Base-by-base conservation (phyloP, 2,797 vertebrate species). In the Poeciliopsis infans region DNA sequence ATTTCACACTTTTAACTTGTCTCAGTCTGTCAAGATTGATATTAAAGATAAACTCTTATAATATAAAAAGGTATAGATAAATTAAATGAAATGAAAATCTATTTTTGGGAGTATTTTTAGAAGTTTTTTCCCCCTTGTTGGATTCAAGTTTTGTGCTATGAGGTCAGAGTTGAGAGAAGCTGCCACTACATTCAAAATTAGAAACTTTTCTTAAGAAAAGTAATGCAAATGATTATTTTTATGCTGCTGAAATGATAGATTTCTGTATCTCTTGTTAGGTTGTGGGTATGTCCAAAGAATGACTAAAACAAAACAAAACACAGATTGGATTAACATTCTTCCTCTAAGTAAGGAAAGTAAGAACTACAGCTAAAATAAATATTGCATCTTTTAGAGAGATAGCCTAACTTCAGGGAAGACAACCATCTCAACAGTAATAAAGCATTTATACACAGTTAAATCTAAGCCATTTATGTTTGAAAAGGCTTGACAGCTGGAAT, bases 401-500 rank as follows among this genome's bases (percentile, higher is more conserved):
- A 2, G 20, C 2, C 23, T 4, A 68, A 13, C 36, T 4, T 12
- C 41, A 25, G 20, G 11, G 20, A 68, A 41, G 11, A 68, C 36
- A 68, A 68, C 64, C 11, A 68, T 20, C 18, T 64, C 61, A 64
- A 36, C 33, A 36, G 61, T 64, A 64, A 64, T 64, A 64, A 64
- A 64, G 61, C 33, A 64, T 72, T 72, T 7, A 33, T 36, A 16
- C 4, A 51, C 46, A 23, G 31, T 74, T 20, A 74, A 53, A 66
- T 31, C 0, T 7, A 64, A 23, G 53, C 16, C n/a, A 28, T 75
- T 75, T 45, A 59, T 31, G n/a, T 51, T 23, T 25, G 49, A 33
- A 49, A 20, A 18, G 7, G 7, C 18, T 64, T 36, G 36, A 68
- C 18, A 41, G 20, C 7, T 68, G 25, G 20, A 73, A 36, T 73